A percentile compares a stretch with the other conserved stretches of the same genome.
These are phyloP conservation scores for Neuroscelio doddi DNA, from an alignment of 2,888 invertebrate genomes.

Conservation along the genomic window DNA sequence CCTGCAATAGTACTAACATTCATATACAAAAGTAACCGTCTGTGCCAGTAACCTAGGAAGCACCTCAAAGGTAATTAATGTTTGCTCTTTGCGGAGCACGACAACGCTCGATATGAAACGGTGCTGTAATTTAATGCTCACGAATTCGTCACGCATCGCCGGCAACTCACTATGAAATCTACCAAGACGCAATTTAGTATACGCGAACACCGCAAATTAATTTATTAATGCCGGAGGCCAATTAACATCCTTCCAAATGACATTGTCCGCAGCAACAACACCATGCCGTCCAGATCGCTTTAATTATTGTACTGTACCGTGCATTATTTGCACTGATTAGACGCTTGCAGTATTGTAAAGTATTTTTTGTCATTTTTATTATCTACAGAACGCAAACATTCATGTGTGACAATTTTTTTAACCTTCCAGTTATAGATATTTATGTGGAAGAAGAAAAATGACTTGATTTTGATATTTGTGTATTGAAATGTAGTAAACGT, in stretches of 20 bases:
- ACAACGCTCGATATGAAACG: conserved; percentile 37
- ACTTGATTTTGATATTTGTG: no score
- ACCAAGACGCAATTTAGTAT: conserved; percentile 1
- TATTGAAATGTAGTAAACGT: no score
- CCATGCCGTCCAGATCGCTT: background rate
- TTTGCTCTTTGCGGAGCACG: conserved; percentile 31
- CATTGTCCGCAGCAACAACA: conserved; percentile 9
- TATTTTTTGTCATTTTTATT: no score
- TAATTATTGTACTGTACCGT: no score
- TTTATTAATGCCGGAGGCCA: conserved; percentile 31
- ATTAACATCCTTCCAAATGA: conserved; percentile 32
- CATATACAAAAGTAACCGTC: conserved; percentile 41
- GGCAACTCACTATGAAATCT: conserved; percentile 10
- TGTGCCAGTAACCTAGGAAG: conserved; percentile 48
- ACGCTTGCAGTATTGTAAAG: no score
- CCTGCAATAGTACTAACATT: conserved; percentile 24
- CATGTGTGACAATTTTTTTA: no score
- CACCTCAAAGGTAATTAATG: conserved; percentile 35
- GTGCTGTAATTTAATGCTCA: conserved; percentile 39
- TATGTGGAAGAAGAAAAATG: no score
- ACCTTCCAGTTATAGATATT: no score
- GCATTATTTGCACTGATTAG: no score
- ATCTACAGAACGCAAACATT: no score
- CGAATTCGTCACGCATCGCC: conserved; percentile 43
- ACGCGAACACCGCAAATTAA: conserved; percentile 21